Percentiles rank a stretch among this genome's conserved stretches.
Evolutionary conservation across 1,140 invertebrate species (phyloP).

Genomic region (Cydia strobilella): DNA sequence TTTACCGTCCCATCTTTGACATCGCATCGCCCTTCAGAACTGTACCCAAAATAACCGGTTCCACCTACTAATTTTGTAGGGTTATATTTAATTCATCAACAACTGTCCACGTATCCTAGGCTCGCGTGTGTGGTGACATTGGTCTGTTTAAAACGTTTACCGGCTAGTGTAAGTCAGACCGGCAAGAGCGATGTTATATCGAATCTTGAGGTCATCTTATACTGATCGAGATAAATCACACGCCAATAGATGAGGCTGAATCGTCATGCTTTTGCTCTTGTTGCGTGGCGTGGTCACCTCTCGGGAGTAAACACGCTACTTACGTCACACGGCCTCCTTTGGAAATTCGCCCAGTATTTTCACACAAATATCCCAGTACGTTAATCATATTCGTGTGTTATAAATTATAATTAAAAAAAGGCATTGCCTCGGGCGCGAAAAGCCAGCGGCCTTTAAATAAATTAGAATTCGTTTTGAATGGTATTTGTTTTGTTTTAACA

Average conservation of each 20-base stretch:
- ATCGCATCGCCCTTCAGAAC: neutral
- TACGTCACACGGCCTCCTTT: slow-evolving; percentile 41
- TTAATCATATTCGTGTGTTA: slow-evolving; percentile 23
- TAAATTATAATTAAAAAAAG: slow-evolving; percentile 34
- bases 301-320: slow-evolving; percentile 22
- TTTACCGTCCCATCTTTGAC: neutral
- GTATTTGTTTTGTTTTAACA: neutral
- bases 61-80: slow-evolving; percentile 8
- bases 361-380: slow-evolving; percentile 26
- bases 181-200: neutral
- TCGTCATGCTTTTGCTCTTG: slow-evolving; percentile 4
- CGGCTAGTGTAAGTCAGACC: neutral
- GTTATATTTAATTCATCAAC: slow-evolving; percentile 21
- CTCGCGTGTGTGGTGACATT: neutral
- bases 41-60: slow-evolving; percentile 21
- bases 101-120: neutral
- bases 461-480: too few species aligned
- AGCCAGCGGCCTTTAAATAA: neutral
- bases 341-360: slow-evolving; percentile 49
- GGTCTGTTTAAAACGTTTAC: neutral
- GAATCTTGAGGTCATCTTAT: neutral
- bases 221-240: neutral
- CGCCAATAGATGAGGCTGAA: neutral
- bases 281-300: slow-evolving; percentile 11
- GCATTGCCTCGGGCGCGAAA: neutral